Conservation (phyloP, 2,888 invertebrate genomes). For the Dynastes hyllus region DNA sequence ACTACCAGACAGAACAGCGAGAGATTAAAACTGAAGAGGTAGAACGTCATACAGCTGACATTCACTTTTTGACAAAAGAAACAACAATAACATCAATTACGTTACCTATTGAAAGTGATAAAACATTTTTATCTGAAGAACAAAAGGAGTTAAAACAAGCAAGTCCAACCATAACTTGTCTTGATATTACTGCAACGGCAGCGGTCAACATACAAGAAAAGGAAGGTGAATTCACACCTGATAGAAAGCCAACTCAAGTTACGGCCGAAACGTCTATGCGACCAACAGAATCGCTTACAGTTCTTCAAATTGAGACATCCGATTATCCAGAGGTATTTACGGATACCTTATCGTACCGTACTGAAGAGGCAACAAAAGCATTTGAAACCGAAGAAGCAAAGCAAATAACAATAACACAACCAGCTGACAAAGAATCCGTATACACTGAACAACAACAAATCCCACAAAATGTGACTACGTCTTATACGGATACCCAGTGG, state of each 20-base stretch:
- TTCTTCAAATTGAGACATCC: slow-evolving; percentile 76
- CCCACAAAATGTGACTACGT: slow-evolving; percentile 68
- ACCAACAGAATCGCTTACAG: slow-evolving; percentile 76
- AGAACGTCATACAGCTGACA: slow-evolving; percentile 74
- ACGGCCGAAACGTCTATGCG: slow-evolving; percentile 76
- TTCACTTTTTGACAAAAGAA: slow-evolving; percentile 77
- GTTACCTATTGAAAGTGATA: slow-evolving; percentile 77
- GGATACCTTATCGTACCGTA: slow-evolving; percentile 73
- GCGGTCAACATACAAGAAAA: slow-evolving; percentile 80
- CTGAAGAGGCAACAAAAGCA: slow-evolving; percentile 73
- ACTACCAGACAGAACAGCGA: slow-evolving; percentile 79
- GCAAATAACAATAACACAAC: slow-evolving; percentile 75
- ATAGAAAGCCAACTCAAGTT: slow-evolving; percentile 72
- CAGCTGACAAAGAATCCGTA: slow-evolving; percentile 79
- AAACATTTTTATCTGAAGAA: slow-evolving; percentile 71
- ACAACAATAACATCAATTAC: slow-evolving; percentile 77
- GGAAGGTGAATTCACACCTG: slow-evolving; percentile 75
- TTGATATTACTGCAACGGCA: slow-evolving; percentile 76
- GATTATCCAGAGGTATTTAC: slow-evolving; percentile 74
- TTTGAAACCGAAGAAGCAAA: slow-evolving; percentile 79
- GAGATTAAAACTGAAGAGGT: slow-evolving; percentile 71
- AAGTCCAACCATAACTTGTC: slow-evolving; percentile 72
- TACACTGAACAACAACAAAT: slow-evolving; percentile 68
- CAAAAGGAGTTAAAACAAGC: slow-evolving; percentile 71
- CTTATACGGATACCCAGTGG: slow-evolving; percentile 75